Percentiles rank a stretch among this genome's conserved stretches.
These are phyloP conservation scores for Tamandua tetradactyla DNA, from an alignment of 2,797 vertebrate species.

Conservation along the genomic window DNA sequence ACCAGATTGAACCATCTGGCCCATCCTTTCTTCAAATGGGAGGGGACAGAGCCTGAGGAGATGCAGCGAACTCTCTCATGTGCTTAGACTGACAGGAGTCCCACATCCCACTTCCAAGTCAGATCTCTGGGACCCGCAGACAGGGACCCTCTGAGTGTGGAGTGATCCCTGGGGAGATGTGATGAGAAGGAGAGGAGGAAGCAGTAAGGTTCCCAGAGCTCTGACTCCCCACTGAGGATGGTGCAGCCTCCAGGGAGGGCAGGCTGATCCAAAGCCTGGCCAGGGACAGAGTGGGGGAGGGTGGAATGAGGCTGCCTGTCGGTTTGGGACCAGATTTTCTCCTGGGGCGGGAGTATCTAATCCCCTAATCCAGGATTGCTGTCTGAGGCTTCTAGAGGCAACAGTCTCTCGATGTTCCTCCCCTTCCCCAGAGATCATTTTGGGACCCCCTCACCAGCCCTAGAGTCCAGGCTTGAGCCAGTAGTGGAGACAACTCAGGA, in stretches of 20 bases:
- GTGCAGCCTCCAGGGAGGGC: conserved; percentile 65
- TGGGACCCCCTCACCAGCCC: background rate
- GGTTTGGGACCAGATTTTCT: conserved; percentile 74
- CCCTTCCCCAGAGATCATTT: background rate
- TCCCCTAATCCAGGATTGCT: conserved; percentile 82
- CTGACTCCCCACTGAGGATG: background rate
- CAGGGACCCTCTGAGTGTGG: background rate
- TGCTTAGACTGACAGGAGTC: conserved; percentile 15
- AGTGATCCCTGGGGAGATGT: background rate
- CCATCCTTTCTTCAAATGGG: conserved; percentile 12
- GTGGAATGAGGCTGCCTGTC: conserved; percentile 64
- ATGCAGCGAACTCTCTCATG: background rate
- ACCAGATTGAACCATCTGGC: conserved; percentile 1
- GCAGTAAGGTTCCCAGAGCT: background rate
- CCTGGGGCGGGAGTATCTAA: conserved; percentile 70
- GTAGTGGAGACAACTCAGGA: background rate
- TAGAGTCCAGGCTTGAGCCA: background rate
- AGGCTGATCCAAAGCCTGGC: background rate
- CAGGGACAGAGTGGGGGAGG: conserved; percentile 53
- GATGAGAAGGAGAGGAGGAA: background rate
- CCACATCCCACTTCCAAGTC: background rate
- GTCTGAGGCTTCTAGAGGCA: conserved; percentile 72
- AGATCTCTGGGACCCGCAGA: background rate
- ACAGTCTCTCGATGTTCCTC: conserved; percentile 45
- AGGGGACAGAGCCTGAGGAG: background rate